Conservation (phyloP, 2,113 vertebrate species). For the Gambusia affinis region DNA sequence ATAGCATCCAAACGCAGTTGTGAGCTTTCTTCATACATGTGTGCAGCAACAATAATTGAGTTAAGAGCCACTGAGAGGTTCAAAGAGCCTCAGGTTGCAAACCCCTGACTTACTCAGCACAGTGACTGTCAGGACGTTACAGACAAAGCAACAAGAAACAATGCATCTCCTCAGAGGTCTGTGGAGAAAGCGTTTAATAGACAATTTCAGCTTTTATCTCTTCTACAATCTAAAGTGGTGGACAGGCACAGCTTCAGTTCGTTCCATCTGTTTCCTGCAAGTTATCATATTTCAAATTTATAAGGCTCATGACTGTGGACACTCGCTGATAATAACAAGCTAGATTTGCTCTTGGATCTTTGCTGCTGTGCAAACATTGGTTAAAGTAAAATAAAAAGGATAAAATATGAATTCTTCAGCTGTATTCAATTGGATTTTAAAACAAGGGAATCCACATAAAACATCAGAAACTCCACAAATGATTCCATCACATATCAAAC, state of each 20-base stretch:
- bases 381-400: background rate
- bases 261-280: too few species aligned
- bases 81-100: too few species aligned
- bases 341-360: background rate
- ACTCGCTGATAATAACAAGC: background rate
- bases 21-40: background rate
- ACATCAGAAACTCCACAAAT: background rate
- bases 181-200: background rate
- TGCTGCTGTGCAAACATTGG: background rate
- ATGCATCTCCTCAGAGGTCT: background rate
- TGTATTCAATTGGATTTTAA: background rate
- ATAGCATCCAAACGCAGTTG: background rate
- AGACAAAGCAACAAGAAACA: too few species aligned
- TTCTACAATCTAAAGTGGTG: background rate
- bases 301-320: too few species aligned
- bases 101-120: too few species aligned
- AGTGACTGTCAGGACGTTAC: too few species aligned
- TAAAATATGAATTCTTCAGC: background rate
- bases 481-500: background rate
- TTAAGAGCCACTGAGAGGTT: too few species aligned
- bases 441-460: background rate
- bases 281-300: too few species aligned
- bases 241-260: background rate
- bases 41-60: background rate
- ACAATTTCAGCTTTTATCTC: background rate